A percentile compares a stretch with the other conserved stretches of the same genome.
Conservation (phyloP, 2,797 vertebrate genomes). For the Psittacula echo region DNA sequence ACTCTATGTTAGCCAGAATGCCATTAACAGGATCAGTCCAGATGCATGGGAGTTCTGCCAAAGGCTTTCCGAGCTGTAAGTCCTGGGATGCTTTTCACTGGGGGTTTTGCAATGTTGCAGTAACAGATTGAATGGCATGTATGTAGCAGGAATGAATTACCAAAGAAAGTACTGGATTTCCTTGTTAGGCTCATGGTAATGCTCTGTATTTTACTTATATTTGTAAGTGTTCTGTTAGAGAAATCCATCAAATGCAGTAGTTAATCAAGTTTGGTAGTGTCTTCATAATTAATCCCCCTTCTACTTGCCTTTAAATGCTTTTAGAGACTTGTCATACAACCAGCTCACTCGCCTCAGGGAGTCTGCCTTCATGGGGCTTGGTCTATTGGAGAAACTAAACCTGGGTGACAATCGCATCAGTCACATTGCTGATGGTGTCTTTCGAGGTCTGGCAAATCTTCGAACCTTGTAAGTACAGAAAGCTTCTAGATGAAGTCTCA, state of each 20-base stretch:
- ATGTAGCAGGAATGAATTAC: not conserved
- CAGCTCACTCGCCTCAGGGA: constrained; percentile 93
- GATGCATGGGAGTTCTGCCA: constrained; percentile 99
- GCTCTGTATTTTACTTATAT: not conserved
- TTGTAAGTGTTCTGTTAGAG: not conserved
- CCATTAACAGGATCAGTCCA: constrained; percentile 88
- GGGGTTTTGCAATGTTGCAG: not conserved
- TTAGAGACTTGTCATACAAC: constrained; percentile 93
- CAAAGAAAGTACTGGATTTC: not conserved
- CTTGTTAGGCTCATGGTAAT: not conserved
- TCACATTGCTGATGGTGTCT: constrained; percentile 94
- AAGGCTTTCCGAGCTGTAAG: constrained; percentile 94
- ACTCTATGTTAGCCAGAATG: constrained; percentile 91
- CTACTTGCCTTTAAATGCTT: constrained; percentile 25
- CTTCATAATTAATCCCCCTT: not conserved
- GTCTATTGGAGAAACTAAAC: constrained; percentile 89
- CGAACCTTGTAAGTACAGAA: constrained; percentile 87
- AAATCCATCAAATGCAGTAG: not conserved
- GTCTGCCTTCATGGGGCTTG: constrained; percentile 90
- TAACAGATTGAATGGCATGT: not conserved
- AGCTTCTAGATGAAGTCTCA: not conserved
- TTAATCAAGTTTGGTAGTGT: not conserved
- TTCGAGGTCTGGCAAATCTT: constrained; percentile 87
- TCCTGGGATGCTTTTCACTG: constrained; percentile 56
- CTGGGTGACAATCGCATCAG: constrained; percentile 92